phyloP scores from a whole-genome alignment of 2,797 vertebrate genomes.

The Rhynchotus rufescens region DNA sequence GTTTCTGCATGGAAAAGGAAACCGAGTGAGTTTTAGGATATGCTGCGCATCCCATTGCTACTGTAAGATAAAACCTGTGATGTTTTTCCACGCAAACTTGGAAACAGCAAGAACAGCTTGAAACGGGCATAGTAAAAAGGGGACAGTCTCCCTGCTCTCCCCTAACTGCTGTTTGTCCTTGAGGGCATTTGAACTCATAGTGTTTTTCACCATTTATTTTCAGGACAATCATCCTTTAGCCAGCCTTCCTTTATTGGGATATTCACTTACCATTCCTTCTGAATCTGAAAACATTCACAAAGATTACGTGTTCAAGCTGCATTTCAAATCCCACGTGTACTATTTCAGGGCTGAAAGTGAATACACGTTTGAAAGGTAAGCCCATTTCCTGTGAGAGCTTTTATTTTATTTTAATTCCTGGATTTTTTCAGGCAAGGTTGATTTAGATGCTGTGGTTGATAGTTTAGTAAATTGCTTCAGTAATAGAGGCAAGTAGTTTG shows the following conservation, averaged over 20 bases:
- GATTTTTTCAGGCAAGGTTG: not conserved
- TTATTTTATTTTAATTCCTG: not conserved
- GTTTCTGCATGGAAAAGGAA: not conserved
- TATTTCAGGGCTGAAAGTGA: constrained; percentile 98
- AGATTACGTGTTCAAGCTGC: constrained; percentile 97
- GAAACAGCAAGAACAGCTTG: not conserved
- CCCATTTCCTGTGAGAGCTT: not conserved
- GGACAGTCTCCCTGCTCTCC: not conserved
- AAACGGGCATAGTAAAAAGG: not conserved
- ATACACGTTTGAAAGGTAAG: constrained; percentile 95
- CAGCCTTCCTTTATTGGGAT: constrained; percentile 95
- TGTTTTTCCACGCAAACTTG: accelerated
- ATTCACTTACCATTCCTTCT: constrained; percentile 92
- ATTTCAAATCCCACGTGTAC: constrained; percentile 98
- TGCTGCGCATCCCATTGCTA: accelerated
- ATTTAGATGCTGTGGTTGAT: not conserved
- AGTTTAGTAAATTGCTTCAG: not conserved
- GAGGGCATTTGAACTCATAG: not conserved
- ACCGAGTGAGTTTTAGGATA: not conserved
- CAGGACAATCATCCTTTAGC: constrained; percentile 98
- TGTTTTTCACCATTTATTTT: not conserved
- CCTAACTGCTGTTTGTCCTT: not conserved
- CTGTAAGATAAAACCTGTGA: not conserved
- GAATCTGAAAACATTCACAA: constrained; percentile 98
- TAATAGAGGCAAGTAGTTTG: not conserved